Conservation (phyloP, 1,140 invertebrate genomes). For the Eciton burchellii region DNA sequence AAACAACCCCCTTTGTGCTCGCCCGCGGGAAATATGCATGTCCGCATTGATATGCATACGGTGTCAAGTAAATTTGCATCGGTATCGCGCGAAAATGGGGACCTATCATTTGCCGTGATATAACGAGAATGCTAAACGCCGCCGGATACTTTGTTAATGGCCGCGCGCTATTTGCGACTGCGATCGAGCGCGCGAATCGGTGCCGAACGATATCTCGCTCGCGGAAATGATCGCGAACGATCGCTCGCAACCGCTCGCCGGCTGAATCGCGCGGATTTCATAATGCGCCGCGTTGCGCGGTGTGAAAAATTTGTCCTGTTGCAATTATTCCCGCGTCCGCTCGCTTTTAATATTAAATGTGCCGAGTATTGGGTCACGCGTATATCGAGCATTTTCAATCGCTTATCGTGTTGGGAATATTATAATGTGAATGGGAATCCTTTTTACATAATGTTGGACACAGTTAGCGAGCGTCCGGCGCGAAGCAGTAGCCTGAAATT, state of each 20-base stretch:
- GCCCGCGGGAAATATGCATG: slow-evolving; percentile 60
- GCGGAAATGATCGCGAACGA: slow-evolving; percentile 11
- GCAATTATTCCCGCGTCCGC: background rate
- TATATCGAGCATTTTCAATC: background rate
- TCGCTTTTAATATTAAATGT: background rate
- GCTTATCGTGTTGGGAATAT: background rate
- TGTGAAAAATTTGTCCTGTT: background rate
- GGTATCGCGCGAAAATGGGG: slow-evolving; percentile 64
- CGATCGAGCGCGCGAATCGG: slow-evolving; percentile 35
- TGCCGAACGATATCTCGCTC: slow-evolving; percentile 37
- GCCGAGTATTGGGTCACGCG: background rate
- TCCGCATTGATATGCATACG: slow-evolving; percentile 66
- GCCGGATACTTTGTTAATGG: slow-evolving; percentile 60
- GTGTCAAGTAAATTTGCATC: slow-evolving; percentile 69
- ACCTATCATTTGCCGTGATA: slow-evolving; percentile 62
- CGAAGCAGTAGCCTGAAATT: background rate
- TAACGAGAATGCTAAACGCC: slow-evolving; percentile 64
- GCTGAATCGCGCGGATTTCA: background rate
- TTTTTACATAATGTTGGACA: background rate
- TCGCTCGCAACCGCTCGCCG: background rate
- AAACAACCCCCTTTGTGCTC: slow-evolving; percentile 57
- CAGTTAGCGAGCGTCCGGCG: background rate
- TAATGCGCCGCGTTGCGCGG: background rate
- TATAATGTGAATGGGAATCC: background rate
- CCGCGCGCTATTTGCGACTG: slow-evolving; percentile 52